A percentile compares a stretch with the other conserved stretches of the same genome.
These are phyloP conservation scores for Antennarius maculatus DNA, from an alignment of 2,797 vertebrate genomes.

Conservation along the genomic window DNA sequence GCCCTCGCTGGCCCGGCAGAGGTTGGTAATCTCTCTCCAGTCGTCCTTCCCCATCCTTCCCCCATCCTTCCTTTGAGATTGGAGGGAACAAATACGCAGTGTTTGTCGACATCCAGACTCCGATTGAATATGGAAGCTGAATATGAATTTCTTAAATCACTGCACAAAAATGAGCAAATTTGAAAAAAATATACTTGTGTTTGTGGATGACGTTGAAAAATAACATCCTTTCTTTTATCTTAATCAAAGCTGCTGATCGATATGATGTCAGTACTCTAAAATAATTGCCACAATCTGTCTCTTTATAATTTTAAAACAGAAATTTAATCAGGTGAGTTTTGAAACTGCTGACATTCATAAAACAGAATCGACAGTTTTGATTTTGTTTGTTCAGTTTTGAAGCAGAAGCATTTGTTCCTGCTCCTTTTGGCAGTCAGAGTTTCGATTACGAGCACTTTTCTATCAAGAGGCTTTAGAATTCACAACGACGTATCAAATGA, in stretches of 20 bases:
- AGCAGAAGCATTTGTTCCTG: too few species aligned
- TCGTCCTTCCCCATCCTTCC: neutral
- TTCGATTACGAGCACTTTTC: too few species aligned
- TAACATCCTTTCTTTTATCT: neutral
- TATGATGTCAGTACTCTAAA: neutral
- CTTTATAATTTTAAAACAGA: too few species aligned
- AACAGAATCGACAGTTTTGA: too few species aligned
- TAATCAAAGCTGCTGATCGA: neutral
- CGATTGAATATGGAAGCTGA: neutral
- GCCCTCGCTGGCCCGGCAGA: constrained; percentile 39
- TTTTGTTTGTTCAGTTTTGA: too few species aligned
- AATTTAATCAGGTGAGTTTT: too few species aligned
- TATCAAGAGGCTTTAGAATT: too few species aligned
- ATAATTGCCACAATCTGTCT: neutral
- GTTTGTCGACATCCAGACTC: constrained; percentile 1
- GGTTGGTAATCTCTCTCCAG: constrained; percentile 41
- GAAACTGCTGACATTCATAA: too few species aligned
- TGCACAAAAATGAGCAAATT: neutral
- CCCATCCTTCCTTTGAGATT: constrained; percentile 1
- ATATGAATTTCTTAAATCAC: neutral
- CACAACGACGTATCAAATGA: too few species aligned
- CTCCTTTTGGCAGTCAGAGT: too few species aligned
- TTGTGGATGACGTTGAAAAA: too few species aligned
- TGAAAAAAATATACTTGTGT: neutral
- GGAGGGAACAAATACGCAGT: constrained; percentile 7